Percentiles rank a stretch among this genome's conserved stretches.
Evolutionary conservation across 2,113 vertebrate species (phyloP).

Genomic region (Ascaphus truei): DNA sequence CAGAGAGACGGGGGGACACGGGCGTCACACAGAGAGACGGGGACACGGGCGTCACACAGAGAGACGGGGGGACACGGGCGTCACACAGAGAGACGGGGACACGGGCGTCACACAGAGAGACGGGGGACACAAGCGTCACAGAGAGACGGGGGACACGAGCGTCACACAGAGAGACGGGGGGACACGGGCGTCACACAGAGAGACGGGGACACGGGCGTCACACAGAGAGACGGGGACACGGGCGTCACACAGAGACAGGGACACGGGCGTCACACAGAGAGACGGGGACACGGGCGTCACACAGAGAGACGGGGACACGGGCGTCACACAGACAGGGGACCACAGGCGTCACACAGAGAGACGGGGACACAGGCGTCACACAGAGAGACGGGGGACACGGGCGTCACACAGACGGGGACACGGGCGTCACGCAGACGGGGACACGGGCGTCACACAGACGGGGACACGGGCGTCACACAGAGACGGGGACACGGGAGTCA

Average conservation of each 20-base stretch:
- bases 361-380: constrained; percentile 22
- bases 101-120: neutral
- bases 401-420: neutral
- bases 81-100: constrained; percentile 2
- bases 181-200: neutral
- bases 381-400: constrained; percentile 25
- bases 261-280: no score
- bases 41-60: no score
- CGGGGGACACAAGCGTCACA: no score
- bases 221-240: constrained; percentile 25
- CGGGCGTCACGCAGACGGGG: no score
- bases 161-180: constrained; percentile 5
- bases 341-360: no score
- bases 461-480: no score
- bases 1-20: no score
- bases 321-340: neutral
- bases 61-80: constrained; percentile 32
- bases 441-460: constrained; percentile 31
- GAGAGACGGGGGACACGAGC: constrained; percentile 37
- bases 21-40: neutral
- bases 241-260: neutral
- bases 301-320: constrained; percentile 28
- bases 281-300: constrained; percentile 17
- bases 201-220: constrained; percentile 20
- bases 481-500: constrained; percentile 24